Base-by-base conservation (phyloP, 2,888 invertebrate species). In the Periphyllus acericola region DNA sequence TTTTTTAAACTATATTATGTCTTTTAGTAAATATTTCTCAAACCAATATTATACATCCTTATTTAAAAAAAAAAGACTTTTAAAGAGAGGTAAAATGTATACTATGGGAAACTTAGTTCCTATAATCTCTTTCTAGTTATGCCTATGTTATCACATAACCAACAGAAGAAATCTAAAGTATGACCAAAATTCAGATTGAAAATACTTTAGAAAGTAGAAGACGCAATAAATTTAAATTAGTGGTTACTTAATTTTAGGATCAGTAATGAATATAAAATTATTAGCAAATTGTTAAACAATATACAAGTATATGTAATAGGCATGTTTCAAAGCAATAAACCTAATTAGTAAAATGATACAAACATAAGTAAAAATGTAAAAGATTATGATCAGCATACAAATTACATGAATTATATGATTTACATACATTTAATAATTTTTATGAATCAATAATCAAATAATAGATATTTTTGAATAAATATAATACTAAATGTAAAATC, bases 251-350 rank as follows among this genome's bases (percentile, higher is more conserved):
- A 71, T 72, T 87, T 80, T 87, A 87, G 80, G 74, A 74, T 40
- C 71, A 87, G 71, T 87, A 75, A 66, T 81, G 21, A 60, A 75
- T 74, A 81, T 87, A 60, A 74, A 81, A 87, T 79, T 46, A 87
- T 87, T 87, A 87, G 87, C 74, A 32, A 81, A 74, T 74, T 81
- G 87, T 87, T 87, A 87, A 81, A 87, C 72, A 81, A 87, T 81
- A 87, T 87, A 81, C 74, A 87, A 74, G 36, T 87, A 19, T 60
- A 87, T 80, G 32, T 72, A 81, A 81, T 80, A 87, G 87, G 80
- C 80, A 87, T 25, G 40, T 74, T 79, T 72, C 46, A 74, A 87
- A 81, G 87, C 87, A 46, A 72, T 74, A 72, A 72, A 80, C 60
- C 80, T 87, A 87, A 80, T 80, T 80, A 80, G 25, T 87, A 55